These are phyloP conservation scores for Coregonus clupeaformis DNA, from an alignment of 2,113 vertebrate species.

Conservation along the genomic window DNA sequence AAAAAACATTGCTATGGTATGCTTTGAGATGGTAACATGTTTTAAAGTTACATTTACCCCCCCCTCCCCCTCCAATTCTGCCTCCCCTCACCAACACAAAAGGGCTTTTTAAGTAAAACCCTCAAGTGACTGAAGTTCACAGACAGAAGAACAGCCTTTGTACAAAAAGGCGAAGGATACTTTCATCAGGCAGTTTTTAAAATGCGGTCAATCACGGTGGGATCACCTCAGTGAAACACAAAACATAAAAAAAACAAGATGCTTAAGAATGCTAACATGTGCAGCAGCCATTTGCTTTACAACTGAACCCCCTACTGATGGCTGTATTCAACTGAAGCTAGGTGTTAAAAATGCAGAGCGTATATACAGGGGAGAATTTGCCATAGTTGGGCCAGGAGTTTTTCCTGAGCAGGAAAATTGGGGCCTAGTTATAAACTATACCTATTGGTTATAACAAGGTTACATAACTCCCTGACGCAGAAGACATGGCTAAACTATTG, in stretches of 20 bases:
- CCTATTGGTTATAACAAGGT: too few species aligned
- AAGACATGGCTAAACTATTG: not conserved
- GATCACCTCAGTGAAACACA: not conserved
- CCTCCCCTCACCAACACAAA: not conserved
- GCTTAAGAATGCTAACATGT: conserved; percentile 14
- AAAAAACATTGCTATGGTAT: not conserved
- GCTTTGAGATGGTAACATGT: not conserved
- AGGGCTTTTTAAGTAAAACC: conserved; percentile 41
- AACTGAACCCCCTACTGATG: conserved; percentile 1
- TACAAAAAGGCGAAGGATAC: conserved; percentile 21
- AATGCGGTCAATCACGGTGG: conserved; percentile 21
- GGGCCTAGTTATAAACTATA: too few species aligned
- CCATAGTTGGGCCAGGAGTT: too few species aligned
- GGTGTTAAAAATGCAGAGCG: not conserved
- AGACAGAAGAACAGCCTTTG: conserved; percentile 17
- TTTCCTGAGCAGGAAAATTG: too few species aligned
- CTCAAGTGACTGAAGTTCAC: conserved; percentile 3
- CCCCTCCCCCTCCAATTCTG: not conserved
- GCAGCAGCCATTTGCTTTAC: conserved; percentile 8
- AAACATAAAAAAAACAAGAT: not conserved
- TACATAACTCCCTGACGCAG: too few species aligned
- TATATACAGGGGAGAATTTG: not conserved
- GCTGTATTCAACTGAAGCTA: not conserved
- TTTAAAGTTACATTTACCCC: not conserved
- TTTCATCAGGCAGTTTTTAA: conserved; percentile 18